Evolutionary conservation across 2,888 invertebrate genomes (phyloP), one percentile per base, ranked within the genome.

Genomic region (Ditylenchus weischeri): DNA sequence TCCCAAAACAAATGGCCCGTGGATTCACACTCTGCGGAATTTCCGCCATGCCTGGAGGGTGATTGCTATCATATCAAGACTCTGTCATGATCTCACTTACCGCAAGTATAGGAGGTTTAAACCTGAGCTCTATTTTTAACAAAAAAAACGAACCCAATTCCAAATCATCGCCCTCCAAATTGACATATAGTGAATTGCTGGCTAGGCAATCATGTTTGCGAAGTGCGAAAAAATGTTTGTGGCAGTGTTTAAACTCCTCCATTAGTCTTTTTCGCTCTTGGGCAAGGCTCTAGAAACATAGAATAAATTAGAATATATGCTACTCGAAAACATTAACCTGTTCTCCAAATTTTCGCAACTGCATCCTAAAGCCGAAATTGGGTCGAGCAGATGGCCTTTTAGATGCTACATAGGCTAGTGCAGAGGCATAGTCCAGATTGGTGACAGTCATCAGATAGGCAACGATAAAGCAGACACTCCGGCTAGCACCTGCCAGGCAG

Each of bases 291-390:
- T 54, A 13, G 19, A 49, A 13, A 43, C 8, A 43, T 1, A 15
- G 43, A 29, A 8, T 6, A 43, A 43, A 6, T 43, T 43, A 29
- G 29, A 29, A 29, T 43, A 13, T 8, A 13, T 43, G 43, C 8
- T 10, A 43, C 3, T 2, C 43, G 2, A 43, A 43, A 43, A 43
- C 8, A 43, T 10, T 43, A 49, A 78, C 78, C 64, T 72, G 65
- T 29, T 72, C 71, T 4, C 72, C 71, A 54, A 70, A 80, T 23
- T 74, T 69, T 38, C 67, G 70, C 64, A 80, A 66, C 58, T 80
- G 79, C 74, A 77, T 77, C 21, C 77, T 67, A 66, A 80, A 80
- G 35, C 79, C 80, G 54, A 77, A 75, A 65, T 80, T 80, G 13
- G 80, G 80, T 64, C 74, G 74, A 18, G 74, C 75, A 1, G 71